Evolutionary conservation across 2,888 invertebrate genomes (phyloP), one percentile per base, ranked within the genome.

Genomic region (Boloria euphrosyne): DNA sequence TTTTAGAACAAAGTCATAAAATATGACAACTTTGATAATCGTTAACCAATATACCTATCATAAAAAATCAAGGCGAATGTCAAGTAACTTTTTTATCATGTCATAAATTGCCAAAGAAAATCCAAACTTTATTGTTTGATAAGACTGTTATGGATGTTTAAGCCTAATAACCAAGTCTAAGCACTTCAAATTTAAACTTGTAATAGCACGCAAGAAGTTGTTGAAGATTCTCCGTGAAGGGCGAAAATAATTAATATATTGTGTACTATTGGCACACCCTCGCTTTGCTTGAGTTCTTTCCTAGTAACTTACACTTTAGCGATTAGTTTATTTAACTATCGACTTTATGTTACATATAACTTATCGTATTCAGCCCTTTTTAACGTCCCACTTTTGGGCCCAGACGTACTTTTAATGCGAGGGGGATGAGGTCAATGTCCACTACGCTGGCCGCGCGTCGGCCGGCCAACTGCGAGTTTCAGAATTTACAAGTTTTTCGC

Each of bases 141-240:
- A 50, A 50, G 18, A 14, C 17, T 47, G 27, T 59, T 50, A 50
- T 18, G 59, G 59, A 59, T 38, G 50, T 59, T 46, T 4, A 22
- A 59, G 2, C 46, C 38, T 38, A 46, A 13, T 58, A 38, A 64
- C 46, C n/a, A 47, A 52, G 47, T 47, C 10, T 58, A 7, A 44
- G 16, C 14, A 38, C n/a, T 62, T 62, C 10, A 63, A 52, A 38
- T 65, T 65, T 59, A 47, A 46, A 65, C 46, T 65, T 16, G 3
- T 64, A 58, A 51, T 52, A 59, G 52, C 64, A 65, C 64, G 64
- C 64, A 53, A 53, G 58, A 16, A 46, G 44, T 52, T 58, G 31
- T 64, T 47, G 46, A 57, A 59, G 13, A 22, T 22, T 47, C 55
- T 14, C 18, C n/a, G 31, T 50, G 38, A 59, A 38, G 50, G 59